Base-by-base conservation (phyloP, 2,797 vertebrate species). In the Chelmon rostratus region DNA sequence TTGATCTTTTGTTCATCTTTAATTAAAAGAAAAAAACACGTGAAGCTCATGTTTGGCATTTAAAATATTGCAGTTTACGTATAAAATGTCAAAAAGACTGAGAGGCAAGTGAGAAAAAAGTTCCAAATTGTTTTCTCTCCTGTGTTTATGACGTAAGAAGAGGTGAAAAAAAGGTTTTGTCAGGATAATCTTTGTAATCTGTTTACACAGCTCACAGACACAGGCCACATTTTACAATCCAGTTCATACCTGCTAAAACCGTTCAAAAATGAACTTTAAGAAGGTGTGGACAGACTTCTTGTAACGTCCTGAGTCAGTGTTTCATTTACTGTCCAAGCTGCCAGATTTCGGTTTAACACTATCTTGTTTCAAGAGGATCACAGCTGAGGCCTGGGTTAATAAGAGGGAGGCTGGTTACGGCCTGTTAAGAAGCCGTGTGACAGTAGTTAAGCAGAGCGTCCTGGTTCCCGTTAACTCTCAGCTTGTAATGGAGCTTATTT, bases 401-500 rank as follows among this genome's bases (percentile, higher is more conserved):
- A 15, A 25, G 6, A 73, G 18, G n/a, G 8, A 0, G 18, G 65
- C 31, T 21, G 21, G 25, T 57, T 35, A 4, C 23, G 19, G 42
- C 35, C 47, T 64, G 25, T 73, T 33, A 42, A 72, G 46, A 73
- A 68, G 49, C 8, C 25, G 33, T 35, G 33, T 65, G 44, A 67
- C 23, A 57, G 65, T 23, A 54, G 64, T 57, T 15, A 19, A 62
- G 59, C 65, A 52, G 72, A 72, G 68, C 49, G 58, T 64, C 38
- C 47, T n/a, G 25, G 25, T 82, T 87, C 76, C 76, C 33, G 65
- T 79, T 67, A 21, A 78, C 67, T 62, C 67, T 84, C 63, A 46
- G 85, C 78, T 78, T 86, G 87, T 83, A 85, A 87, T 82, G 85
- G 85, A 89, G 86, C 83, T 90, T 76, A 81, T 88, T 90, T 88